A percentile compares a stretch with the other conserved stretches of the same genome.
These are phyloP conservation scores for Drosophila multiciliata DNA, from an alignment of 2,888 invertebrate species.

Conservation along the genomic window DNA sequence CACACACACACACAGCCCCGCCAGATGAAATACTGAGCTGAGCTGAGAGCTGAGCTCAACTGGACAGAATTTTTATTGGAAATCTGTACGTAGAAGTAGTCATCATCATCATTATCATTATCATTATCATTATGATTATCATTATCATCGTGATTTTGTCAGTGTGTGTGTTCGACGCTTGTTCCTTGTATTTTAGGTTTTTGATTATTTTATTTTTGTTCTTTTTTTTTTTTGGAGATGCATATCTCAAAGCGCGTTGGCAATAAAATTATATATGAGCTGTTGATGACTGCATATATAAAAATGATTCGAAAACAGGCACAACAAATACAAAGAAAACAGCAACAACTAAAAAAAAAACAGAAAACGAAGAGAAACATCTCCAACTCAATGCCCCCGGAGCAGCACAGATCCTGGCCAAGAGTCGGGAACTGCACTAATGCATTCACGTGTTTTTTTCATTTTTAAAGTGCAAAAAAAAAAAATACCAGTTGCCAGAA, in stretches of 20 bases:
- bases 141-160: conserved; percentile 20
- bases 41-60: conserved; percentile 26
- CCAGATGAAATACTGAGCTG: conserved; percentile 65
- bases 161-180: conserved; percentile 41
- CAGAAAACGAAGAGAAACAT: conserved; percentile 24
- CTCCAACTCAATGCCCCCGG: conserved; percentile 21
- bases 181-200: conserved; percentile 47
- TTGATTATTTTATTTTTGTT: conserved; percentile 39
- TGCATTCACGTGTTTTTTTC: neutral
- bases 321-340: conserved; percentile 20
- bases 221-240: conserved; percentile 62
- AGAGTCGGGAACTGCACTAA: conserved; percentile 1
- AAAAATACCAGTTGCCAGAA: too few species aligned
- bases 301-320: conserved; percentile 68
- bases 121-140: conserved; percentile 16
- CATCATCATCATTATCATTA: conserved; percentile 43
- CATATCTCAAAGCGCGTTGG: conserved; percentile 70
- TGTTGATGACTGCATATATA: conserved; percentile 80
- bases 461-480: neutral
- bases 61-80: conserved; percentile 74
- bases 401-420: conserved; percentile 42
- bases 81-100: conserved; percentile 80
- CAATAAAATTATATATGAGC: conserved; percentile 80
- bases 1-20: conserved; percentile 8
- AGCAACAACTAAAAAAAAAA: conserved; percentile 9